Conservation (phyloP, 2,888 invertebrate genomes). For the Leucophora obtusa region DNA sequence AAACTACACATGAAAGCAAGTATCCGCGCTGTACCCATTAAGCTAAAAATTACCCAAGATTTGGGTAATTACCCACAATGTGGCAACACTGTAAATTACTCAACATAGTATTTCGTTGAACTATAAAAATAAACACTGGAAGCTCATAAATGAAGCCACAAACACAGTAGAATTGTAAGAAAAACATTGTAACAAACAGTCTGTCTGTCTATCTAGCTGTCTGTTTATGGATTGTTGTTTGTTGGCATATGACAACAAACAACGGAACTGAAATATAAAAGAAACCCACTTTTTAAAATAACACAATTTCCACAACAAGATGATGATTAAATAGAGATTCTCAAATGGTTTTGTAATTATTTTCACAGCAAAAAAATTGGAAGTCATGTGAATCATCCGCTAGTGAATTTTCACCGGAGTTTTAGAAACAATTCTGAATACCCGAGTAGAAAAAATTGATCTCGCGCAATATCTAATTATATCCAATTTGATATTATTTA, state of each 20-base stretch:
- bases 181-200: slow-evolving; percentile 8
- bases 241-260: slow-evolving; percentile 25
- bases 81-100: no score
- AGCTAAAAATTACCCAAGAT: no score
- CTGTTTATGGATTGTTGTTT: slow-evolving; percentile 1
- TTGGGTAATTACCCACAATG: no score
- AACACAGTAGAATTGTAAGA: slow-evolving; percentile 1
- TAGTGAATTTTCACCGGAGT: no score
- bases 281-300: slow-evolving; percentile 44
- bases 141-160: slow-evolving; percentile 5
- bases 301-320: slow-evolving; percentile 43
- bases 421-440: no score
- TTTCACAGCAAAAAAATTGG: no score
- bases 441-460: no score
- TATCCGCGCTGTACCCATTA: no score
- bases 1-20: no score
- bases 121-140: slow-evolving; percentile 14
- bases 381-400: no score
- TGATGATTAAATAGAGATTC: background rate
- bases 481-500: no score
- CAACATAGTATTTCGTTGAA: slow-evolving; percentile 14
- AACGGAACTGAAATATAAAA: slow-evolving; percentile 43
- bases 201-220: background rate
- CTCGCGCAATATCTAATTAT: no score
- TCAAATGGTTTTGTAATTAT: background rate